Conservation (phyloP, 2,888 invertebrate genomes). For the Cerastoderma edule region DNA sequence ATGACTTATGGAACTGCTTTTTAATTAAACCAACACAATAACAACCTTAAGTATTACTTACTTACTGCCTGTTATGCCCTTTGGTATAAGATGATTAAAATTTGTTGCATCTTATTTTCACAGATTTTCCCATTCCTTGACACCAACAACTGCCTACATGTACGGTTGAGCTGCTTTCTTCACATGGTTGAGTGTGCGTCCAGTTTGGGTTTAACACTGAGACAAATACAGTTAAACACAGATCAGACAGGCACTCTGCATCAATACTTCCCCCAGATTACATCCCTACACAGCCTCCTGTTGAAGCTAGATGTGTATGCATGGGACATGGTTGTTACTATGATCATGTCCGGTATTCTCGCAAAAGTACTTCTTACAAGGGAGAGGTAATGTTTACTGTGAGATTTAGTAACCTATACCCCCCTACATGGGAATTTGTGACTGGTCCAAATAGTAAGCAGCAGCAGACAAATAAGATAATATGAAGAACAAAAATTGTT, state of each 20-base stretch:
- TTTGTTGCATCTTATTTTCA: no score
- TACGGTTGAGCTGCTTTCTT: not conserved
- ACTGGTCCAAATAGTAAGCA: no score
- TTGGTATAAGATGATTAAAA: no score
- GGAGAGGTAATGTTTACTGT: constrained; percentile 47
- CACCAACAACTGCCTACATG: not conserved
- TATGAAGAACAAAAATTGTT: no score
- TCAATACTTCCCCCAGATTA: not conserved
- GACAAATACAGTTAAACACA: constrained; percentile 10
- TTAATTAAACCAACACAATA: no score
- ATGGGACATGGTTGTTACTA: constrained; percentile 20
- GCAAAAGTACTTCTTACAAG: constrained; percentile 60
- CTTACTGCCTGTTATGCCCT: no score
- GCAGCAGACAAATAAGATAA: no score
- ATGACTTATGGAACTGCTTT: no score
- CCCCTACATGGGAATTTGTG: no score
- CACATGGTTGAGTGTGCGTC: constrained; percentile 2
- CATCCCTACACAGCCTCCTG: constrained; percentile 34
- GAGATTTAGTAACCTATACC: no score
- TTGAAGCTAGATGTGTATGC: constrained; percentile 28
- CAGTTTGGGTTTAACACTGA: not conserved
- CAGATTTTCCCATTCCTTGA: not conserved
- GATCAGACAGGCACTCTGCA: not conserved
- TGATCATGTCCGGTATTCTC: constrained; percentile 49
- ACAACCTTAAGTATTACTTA: no score